A percentile compares a stretch with the other conserved stretches of the same genome.
phyloP scores from a whole-genome alignment of 2,797 vertebrate species.

The Sebastes minor region DNA sequence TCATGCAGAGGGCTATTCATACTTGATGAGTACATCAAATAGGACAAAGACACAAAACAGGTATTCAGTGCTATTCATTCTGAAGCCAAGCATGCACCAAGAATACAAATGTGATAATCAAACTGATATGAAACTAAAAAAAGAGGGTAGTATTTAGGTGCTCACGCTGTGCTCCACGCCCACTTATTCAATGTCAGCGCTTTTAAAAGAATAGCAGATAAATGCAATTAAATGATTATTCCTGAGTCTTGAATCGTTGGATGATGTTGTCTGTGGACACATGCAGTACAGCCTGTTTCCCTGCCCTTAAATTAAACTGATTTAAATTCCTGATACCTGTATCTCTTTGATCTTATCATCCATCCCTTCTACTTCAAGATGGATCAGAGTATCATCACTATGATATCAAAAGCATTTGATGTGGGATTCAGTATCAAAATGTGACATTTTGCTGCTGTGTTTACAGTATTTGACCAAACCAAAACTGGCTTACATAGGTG shows the following conservation, averaged over 20 bases:
- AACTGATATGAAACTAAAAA: slow-evolving; percentile 1
- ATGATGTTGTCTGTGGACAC: slow-evolving; percentile 35
- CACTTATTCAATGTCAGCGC: background rate
- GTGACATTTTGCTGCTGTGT: slow-evolving; percentile 65
- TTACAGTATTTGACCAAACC: slow-evolving; percentile 45
- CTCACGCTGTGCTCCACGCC: background rate
- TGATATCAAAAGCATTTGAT: slow-evolving; percentile 67
- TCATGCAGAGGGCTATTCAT: slow-evolving; percentile 47
- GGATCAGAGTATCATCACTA: slow-evolving; percentile 47
- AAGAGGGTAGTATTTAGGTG: background rate
- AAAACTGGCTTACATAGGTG: slow-evolving; percentile 15
- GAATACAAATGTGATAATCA: slow-evolving; percentile 12
- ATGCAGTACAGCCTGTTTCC: slow-evolving; percentile 30
- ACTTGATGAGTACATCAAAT: slow-evolving; percentile 45
- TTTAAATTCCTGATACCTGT: slow-evolving; percentile 49
- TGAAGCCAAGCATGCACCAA: slow-evolving; percentile 12
- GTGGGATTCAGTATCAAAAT: slow-evolving; percentile 48
- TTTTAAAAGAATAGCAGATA: slow-evolving; percentile 83
- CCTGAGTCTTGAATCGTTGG: slow-evolving; percentile 37
- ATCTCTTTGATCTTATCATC: slow-evolving; percentile 66
- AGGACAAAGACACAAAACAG: slow-evolving; percentile 40
- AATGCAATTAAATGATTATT: slow-evolving; percentile 84
- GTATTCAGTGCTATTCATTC: slow-evolving; percentile 42
- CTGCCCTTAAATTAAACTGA: slow-evolving; percentile 66
- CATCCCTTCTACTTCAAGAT: slow-evolving; percentile 61